Conservation (phyloP, 2,888 invertebrate genomes). For the Cartodere bifasciata region DNA sequence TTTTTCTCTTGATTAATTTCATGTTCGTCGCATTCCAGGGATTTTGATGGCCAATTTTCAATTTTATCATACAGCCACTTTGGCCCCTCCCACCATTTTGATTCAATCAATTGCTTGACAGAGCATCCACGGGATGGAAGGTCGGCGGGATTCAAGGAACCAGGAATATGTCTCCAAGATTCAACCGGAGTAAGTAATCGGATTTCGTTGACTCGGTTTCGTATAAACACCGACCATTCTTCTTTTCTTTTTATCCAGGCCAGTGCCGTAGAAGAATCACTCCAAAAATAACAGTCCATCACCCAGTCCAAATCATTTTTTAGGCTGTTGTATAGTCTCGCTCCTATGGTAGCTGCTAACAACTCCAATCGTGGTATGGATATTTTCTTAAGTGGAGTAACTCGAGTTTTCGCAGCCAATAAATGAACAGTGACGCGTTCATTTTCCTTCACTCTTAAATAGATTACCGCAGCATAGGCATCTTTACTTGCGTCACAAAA, state of each 20-base stretch:
- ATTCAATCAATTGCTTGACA: slow-evolving; percentile 17
- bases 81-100: slow-evolving; percentile 26
- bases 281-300: slow-evolving; percentile 17
- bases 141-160: slow-evolving; percentile 23
- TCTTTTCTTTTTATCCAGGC: slow-evolving; percentile 19
- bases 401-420: no score
- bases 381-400: no score
- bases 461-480: no score
- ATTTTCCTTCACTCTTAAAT: no score
- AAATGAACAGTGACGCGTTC: no score
- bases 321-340: slow-evolving; percentile 14
- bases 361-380: no score
- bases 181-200: slow-evolving; percentile 10
- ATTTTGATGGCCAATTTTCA: no score
- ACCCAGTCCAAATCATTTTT: slow-evolving; percentile 11
- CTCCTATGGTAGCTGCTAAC: slow-evolving; percentile 21
- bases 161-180: slow-evolving; percentile 22
- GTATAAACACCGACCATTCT: slow-evolving; percentile 20
- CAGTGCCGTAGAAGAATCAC: slow-evolving; percentile 20
- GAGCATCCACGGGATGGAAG: slow-evolving; percentile 23
- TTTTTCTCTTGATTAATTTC: no score
- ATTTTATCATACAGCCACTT: slow-evolving; percentile 19
- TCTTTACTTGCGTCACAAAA: no score
- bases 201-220: slow-evolving; percentile 22
- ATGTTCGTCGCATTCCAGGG: no score